Conservation (phyloP, 1,140 invertebrate species). For the Drosophila pectinifera region DNA sequence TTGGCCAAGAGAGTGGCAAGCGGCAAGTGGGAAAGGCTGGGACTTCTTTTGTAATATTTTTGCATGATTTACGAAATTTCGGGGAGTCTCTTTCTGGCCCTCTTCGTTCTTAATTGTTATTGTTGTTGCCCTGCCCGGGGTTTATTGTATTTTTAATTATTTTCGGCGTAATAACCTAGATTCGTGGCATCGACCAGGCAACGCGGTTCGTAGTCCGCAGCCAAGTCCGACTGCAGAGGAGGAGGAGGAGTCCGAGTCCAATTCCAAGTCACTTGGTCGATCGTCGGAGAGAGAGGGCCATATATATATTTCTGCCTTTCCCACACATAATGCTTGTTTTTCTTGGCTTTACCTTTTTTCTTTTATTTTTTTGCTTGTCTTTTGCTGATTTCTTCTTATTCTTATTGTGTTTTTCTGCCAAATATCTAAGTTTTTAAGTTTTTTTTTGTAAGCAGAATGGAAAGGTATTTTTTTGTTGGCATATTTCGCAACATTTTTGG, state of each 20-base stretch:
- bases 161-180: slow-evolving; percentile 81
- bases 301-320: slow-evolving; percentile 36
- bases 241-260: slow-evolving; percentile 40
- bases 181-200: slow-evolving; percentile 69
- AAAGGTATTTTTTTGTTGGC: slow-evolving; percentile 46
- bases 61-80: slow-evolving; percentile 61
- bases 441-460: slow-evolving; percentile 34
- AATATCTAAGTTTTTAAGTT: slow-evolving; percentile 5
- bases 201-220: slow-evolving; percentile 15
- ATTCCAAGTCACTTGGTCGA: slow-evolving; percentile 40
- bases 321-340: slow-evolving; percentile 17
- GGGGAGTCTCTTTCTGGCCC: slow-evolving; percentile 10
- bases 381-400: slow-evolving; percentile 12
- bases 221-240: slow-evolving; percentile 9
- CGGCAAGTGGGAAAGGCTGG: background rate
- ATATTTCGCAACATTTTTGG: background rate
- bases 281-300: slow-evolving; percentile 8
- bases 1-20: background rate
- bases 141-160: slow-evolving; percentile 75
- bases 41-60: slow-evolving; percentile 61
- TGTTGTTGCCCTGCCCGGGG: slow-evolving; percentile 1
- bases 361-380: slow-evolving; percentile 24
- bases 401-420: slow-evolving; percentile 22
- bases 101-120: slow-evolving; percentile 11
- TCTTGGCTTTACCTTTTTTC: slow-evolving; percentile 22